Conservation (phyloP, 1,140 invertebrate genomes). For the Andricus grossulariae region DNA sequence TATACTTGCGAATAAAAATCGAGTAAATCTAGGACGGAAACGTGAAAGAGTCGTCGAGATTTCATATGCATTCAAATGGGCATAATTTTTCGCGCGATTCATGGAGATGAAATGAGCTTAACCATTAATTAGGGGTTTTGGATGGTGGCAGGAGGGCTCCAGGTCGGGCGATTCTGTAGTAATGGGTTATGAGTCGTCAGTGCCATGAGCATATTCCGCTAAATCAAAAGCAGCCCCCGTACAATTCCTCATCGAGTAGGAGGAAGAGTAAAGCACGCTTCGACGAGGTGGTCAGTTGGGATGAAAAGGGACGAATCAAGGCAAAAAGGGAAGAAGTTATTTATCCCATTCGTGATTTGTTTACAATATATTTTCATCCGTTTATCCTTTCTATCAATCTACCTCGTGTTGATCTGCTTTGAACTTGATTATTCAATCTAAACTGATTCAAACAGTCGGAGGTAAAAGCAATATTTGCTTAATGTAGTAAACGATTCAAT, state of each 20-base stretch:
- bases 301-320: slow-evolving; percentile 25
- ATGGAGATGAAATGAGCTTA: slow-evolving; percentile 48
- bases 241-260: slow-evolving; percentile 59
- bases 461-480: too few species aligned
- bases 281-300: slow-evolving; percentile 31
- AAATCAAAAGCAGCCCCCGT: slow-evolving; percentile 70
- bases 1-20: background rate
- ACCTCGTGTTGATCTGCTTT: background rate
- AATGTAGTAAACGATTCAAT: too few species aligned
- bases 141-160: slow-evolving; percentile 35
- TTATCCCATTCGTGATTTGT: background rate
- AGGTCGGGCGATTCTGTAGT: slow-evolving; percentile 43
- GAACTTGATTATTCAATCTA: background rate
- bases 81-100: slow-evolving; percentile 61
- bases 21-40: slow-evolving; percentile 16
- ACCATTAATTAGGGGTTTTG: slow-evolving; percentile 66
- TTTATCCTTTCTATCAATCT: background rate
- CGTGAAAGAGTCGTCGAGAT: slow-evolving; percentile 35
- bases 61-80: slow-evolving; percentile 62
- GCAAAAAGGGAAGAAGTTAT: background rate
- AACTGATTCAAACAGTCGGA: too few species aligned
- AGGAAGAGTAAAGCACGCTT: slow-evolving; percentile 37
- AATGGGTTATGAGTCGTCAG: slow-evolving; percentile 67
- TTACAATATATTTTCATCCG: background rate
- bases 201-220: slow-evolving; percentile 69